Conservation (phyloP, 53 echinoderm and acorn worm species). For the Actinopyga echinites region DNA sequence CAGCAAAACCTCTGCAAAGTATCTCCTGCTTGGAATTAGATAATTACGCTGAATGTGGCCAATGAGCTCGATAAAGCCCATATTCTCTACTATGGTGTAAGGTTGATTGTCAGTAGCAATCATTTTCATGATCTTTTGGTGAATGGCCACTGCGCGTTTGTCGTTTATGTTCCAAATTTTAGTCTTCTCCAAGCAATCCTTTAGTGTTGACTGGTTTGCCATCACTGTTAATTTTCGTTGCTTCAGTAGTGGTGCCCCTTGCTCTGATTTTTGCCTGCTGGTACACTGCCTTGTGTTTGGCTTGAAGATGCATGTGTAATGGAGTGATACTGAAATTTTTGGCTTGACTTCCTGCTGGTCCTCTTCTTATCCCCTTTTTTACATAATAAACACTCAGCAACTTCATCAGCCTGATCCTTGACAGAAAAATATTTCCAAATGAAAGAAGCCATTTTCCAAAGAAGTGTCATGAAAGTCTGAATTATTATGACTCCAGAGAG, state of each 20-base stretch:
- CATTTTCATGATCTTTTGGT: slow-evolving; percentile 4
- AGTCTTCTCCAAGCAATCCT: not conserved
- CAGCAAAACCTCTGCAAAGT: not conserved
- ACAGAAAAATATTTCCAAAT: too few species aligned
- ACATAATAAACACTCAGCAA: too few species aligned
- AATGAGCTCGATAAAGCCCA: slow-evolving; percentile 3
- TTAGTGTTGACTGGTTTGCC: not conserved
- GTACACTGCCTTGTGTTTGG: too few species aligned
- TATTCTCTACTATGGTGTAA: slow-evolving; percentile 3
- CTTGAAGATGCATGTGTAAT: too few species aligned
- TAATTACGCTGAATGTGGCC: slow-evolving; percentile 3
- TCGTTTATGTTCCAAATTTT: slow-evolving; percentile 4
- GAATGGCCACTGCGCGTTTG: not conserved
- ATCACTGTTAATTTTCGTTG: not conserved
- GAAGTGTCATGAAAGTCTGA: too few species aligned
- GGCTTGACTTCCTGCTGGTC: too few species aligned
- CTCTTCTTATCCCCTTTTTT: too few species aligned
- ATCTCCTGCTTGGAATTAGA: slow-evolving; percentile 9
- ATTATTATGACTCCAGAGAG: too few species aligned
- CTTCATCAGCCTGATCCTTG: too few species aligned
- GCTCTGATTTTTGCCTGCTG: too few species aligned
- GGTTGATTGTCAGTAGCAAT: slow-evolving; percentile 16
- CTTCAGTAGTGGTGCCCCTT: not conserved
- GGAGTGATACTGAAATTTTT: too few species aligned
- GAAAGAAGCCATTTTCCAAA: too few species aligned